phyloP scores from a whole-genome alignment of 2,888 invertebrate genomes.

The Tinea semifulvella region DNA sequence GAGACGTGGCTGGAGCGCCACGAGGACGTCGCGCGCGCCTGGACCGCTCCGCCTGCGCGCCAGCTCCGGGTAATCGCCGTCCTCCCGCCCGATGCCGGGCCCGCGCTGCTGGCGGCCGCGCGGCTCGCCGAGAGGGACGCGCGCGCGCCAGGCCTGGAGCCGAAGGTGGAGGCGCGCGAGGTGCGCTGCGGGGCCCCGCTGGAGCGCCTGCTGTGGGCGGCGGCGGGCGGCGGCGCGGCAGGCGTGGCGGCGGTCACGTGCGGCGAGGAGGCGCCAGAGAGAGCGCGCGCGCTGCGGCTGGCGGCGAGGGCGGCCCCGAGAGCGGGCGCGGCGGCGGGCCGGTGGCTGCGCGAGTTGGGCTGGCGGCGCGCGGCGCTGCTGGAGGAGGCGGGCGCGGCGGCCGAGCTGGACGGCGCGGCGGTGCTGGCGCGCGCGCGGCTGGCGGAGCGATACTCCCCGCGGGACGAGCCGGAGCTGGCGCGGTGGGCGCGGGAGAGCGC shows the following conservation, averaged over 20 bases:
- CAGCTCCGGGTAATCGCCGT: conserved; percentile 35
- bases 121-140: conserved; percentile 36
- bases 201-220: not conserved
- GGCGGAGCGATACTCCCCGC: not conserved
- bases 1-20: conserved; percentile 24
- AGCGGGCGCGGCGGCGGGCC: conserved; percentile 21
- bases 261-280: conserved; percentile 7
- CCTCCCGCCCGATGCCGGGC: conserved; percentile 28
- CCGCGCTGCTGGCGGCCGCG: conserved; percentile 36
- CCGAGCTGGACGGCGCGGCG: not conserved
- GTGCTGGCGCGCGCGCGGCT: not conserved
- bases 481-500: conserved; percentile 16
- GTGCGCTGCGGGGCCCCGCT: conserved; percentile 38
- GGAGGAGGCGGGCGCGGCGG: conserved; percentile 52
- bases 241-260: conserved; percentile 23
- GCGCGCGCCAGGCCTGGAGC: not conserved
- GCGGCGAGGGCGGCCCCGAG: conserved; percentile 27
- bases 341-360: conserved; percentile 34
- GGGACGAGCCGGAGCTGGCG: not conserved
- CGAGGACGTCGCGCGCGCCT: not conserved
- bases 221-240: conserved; percentile 28
- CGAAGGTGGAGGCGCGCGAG: conserved; percentile 38
- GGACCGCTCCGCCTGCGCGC: conserved; percentile 17
- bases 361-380: conserved; percentile 78
- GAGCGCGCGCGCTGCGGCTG: conserved; percentile 17